phyloP scores from a whole-genome alignment of 92 coral and sea anemone genomes.

The Metridium senile region DNA sequence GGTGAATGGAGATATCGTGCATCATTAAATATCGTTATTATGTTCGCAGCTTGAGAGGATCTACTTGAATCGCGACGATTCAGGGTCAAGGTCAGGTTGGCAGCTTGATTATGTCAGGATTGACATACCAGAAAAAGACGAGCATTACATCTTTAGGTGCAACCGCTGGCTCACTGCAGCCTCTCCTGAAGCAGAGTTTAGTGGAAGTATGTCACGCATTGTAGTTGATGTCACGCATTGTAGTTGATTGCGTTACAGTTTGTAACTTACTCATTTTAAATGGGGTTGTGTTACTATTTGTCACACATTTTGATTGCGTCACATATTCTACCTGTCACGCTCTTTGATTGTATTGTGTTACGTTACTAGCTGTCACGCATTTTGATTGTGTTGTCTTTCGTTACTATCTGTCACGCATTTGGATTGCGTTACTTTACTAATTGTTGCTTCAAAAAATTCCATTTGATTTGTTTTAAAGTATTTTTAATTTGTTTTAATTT shows the following conservation, averaged over 20 bases:
- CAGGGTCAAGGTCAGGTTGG: slow-evolving; percentile 83
- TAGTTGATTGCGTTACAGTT: not conserved
- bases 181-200: slow-evolving; percentile 69
- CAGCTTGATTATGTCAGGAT: slow-evolving; percentile 81
- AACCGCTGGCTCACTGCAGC: slow-evolving; percentile 77
- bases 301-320: too few relatives aligned
- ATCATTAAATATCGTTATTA: too few relatives aligned
- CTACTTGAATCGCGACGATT: slow-evolving; percentile 78
- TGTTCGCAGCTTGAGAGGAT: slow-evolving; percentile 64
- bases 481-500: not conserved
- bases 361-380: too few relatives aligned
- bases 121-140: slow-evolving; percentile 77
- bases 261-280: not conserved
- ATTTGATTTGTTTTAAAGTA: too few relatives aligned
- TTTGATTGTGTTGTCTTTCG: too few relatives aligned
- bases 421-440: too few relatives aligned
- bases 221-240: not conserved
- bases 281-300: not conserved
- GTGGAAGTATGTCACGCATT: slow-evolving; percentile 58
- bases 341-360: too few relatives aligned
- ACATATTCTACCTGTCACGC: too few relatives aligned
- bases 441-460: too few relatives aligned
- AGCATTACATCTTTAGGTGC: slow-evolving; percentile 78
- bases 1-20: too few relatives aligned
- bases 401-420: too few relatives aligned